Evolutionary conservation across 2,797 vertebrate species (phyloP), one percentile per base, ranked within the genome.

Genomic region (Tenualosa ilisha): DNA sequence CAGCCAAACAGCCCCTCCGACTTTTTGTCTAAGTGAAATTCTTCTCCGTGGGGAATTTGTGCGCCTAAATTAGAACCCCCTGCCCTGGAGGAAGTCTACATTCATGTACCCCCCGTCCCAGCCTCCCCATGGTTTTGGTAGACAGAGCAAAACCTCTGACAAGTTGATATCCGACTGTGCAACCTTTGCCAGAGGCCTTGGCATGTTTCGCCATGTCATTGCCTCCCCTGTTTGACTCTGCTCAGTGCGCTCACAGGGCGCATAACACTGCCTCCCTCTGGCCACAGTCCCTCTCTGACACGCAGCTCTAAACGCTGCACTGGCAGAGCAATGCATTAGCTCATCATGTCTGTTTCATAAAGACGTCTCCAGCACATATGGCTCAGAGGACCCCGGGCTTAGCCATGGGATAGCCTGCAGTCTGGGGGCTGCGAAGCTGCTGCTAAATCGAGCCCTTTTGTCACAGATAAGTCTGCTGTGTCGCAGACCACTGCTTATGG

Each of bases 1-100:
- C 72, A 46, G 15, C 37, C 40, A 43, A 79, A 79, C 72, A 79
- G 72, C 72, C 40, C 40, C 72, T 43, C 72, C 22, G 72, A 40
- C 37, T 79, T 79, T 79, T 79, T 43, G 72, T 46, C 17, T 79
- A 79, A 79, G 40, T 79, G 72, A 40, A 79, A 79, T 79, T 22
- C 40, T 40, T 13, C 7, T 22, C 72, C 40, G 20, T 7, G 72
- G 72, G 72, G 65, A 31, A 46, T 46, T 17, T 17, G 46, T 20
- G 37, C 1, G 26, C 6, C 37, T 7, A 79, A 40, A 46, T 56
- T 51, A 51, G 50, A 72, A 9, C 17, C 59, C 8, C n/a, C 59
- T n/a, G n/a, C n/a, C 6, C 72, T 79, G 5, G 7, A 79, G 37
- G 72, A 79, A 43, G 72, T 40, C 17, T 22, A 43, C 17, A 46